phyloP scores from a whole-genome alignment of 2,113 vertebrate species.

The Argyrosomus japonicus region DNA sequence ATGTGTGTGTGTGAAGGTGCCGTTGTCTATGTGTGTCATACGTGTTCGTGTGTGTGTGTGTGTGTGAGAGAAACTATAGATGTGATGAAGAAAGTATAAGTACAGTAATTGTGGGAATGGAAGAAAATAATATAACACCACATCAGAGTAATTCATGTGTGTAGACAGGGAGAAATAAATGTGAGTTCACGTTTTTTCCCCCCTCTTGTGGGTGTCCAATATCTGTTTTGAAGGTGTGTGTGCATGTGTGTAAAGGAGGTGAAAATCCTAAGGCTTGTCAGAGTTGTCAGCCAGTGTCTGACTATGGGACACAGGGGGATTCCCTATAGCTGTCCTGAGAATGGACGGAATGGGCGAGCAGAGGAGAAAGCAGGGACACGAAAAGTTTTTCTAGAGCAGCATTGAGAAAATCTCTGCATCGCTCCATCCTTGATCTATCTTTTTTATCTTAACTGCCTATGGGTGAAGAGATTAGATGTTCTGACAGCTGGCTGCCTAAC shows the following conservation, averaged over 20 bases:
- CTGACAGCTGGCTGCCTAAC: constrained; percentile 1
- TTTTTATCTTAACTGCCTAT: constrained; percentile 3
- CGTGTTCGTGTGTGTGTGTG: constrained; percentile 11
- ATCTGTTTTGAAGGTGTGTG: constrained; percentile 27
- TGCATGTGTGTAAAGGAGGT: constrained; percentile 56
- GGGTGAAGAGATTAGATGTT: constrained; percentile 22
- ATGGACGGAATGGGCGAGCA: neutral
- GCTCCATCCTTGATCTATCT: neutral
- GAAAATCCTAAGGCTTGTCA: constrained; percentile 67
- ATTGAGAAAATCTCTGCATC: constrained; percentile 17
- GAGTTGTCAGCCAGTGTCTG: constrained; percentile 58
- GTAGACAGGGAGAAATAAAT: neutral
- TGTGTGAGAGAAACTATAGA: constrained; percentile 8
- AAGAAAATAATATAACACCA: constrained; percentile 11
- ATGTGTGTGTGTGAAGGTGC: constrained; percentile 19
- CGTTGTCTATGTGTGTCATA: constrained; percentile 7
- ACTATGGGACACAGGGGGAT: constrained; percentile 45
- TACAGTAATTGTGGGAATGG: neutral
- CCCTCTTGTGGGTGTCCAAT: neutral
- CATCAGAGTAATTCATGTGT: neutral
- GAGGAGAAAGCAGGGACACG: constrained; percentile 25
- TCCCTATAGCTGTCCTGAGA: constrained; percentile 39
- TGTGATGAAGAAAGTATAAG: constrained; percentile 10
- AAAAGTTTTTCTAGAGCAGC: constrained; percentile 40
- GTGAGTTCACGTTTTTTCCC: neutral